Base-by-base conservation (phyloP, 2,888 invertebrate species). In the Pegoplata infirma region DNA sequence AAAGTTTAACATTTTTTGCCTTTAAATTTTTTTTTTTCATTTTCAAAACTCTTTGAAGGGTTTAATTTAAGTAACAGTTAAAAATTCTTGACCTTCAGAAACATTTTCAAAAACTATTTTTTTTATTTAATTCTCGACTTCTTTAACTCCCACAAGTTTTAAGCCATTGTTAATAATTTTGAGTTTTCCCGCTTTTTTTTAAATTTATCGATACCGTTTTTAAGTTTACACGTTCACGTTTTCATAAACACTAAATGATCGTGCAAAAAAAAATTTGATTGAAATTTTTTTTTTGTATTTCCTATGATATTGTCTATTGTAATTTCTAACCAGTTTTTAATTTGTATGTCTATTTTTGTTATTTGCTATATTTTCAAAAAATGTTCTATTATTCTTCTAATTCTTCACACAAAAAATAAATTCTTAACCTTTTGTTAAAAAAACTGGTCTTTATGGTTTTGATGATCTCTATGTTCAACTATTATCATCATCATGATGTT, bases 261-360 rank as follows among this genome's bases (percentile, higher is more conserved):
- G 8, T 16, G 68, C 59, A 56, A 66, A 66, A 78, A 58, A 63
- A 44, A 14, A 21, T 40, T n/a, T 40, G n/a, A n/a, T n/a, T n/a
- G n/a, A n/a, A n/a, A n/a, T n/a, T n/a, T 40, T n/a, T 40, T n/a
- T 1, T 40, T 40, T 32, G 8, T 32, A 40, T n/a, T 40, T 21
- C 40, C 12, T 16, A 14, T 2, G 2, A 1, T 56, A 8, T 56
- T 14, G 1, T 40, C 47, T 40, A 49, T 61, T 46, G 17, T 55
- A 23, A 51, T 32, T 64, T 44, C 10, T 44, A 81, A 82, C 82
- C 79, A 76, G 82, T 83, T 83, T 79, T 28, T 63, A 53, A 74
- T 74, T 64, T 64, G 10, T 46, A 21, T 53, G 25, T 47, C 14
- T 10, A 16, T 71, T 58, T 53, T 17, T n/a, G n/a, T n/a, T n/a